These are phyloP conservation scores for Sisor rabdophorus DNA, from an alignment of 2,113 vertebrate species.

Conservation along the genomic window DNA sequence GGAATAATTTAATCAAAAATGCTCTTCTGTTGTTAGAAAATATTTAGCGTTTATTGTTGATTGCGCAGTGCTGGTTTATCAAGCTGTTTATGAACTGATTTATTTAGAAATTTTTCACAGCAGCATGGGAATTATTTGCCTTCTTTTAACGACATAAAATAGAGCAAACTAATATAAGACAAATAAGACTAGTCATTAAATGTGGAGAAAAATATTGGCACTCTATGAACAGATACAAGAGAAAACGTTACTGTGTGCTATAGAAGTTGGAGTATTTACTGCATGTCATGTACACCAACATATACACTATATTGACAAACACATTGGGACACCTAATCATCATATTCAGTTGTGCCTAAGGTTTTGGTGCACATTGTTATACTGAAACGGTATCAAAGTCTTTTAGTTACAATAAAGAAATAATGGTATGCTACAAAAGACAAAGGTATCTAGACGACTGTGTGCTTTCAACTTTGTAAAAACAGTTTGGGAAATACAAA, in stretches of 20 bases:
- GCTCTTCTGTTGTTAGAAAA: not conserved
- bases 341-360: too few species aligned
- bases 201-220: not conserved
- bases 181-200: not conserved
- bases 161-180: not conserved
- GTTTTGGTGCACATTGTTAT: too few species aligned
- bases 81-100: not conserved
- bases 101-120: not conserved
- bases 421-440: too few species aligned
- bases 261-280: not conserved
- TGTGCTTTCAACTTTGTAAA: too few species aligned
- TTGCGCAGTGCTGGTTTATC: not conserved
- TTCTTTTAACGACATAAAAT: not conserved
- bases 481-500: too few species aligned
- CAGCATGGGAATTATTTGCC: not conserved
- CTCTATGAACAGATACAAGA: too few species aligned
- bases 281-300: not conserved
- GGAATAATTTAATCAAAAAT: not conserved
- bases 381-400: too few species aligned
- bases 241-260: not conserved
- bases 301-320: too few species aligned
- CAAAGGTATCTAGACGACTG: too few species aligned
- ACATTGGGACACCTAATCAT: too few species aligned
- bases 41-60: not conserved
- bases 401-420: too few species aligned